phyloP scores from a whole-genome alignment of 2,113 vertebrate genomes.

The Sinocyclocheilus maitianheensis region DNA sequence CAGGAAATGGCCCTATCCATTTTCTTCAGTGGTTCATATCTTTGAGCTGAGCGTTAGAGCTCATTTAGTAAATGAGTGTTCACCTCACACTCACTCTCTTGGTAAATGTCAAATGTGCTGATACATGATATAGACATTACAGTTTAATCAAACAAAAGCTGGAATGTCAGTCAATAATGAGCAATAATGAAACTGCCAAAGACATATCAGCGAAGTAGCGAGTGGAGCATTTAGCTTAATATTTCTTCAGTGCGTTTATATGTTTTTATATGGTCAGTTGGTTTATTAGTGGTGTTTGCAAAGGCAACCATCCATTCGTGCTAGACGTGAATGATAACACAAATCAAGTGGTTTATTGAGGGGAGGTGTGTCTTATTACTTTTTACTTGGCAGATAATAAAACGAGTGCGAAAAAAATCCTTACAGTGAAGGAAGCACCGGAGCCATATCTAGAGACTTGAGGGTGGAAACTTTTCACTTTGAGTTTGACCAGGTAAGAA shows the following conservation, averaged over 20 bases:
- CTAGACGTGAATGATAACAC: not conserved
- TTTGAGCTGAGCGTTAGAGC: constrained; percentile 10
- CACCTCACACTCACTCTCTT: constrained; percentile 21
- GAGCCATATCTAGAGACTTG: not conserved
- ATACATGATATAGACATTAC: constrained; percentile 23
- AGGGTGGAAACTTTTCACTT: not conserved
- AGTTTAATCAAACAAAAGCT: constrained; percentile 28
- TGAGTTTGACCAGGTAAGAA: not conserved
- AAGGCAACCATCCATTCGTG: constrained; percentile 1
- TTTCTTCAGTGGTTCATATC: constrained; percentile 24
- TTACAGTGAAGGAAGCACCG: not conserved
- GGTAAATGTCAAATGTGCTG: constrained; percentile 40
- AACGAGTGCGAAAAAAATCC: not conserved
- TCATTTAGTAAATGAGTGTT: constrained; percentile 34
- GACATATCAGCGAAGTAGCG: not conserved
- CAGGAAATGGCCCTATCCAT: constrained; percentile 14
- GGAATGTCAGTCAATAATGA: constrained; percentile 35
- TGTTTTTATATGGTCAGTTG: constrained; percentile 13
- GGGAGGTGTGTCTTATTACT: not conserved
- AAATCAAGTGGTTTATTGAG: not conserved
- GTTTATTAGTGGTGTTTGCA: not conserved
- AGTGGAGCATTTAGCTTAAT: not conserved
- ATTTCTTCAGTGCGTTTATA: not conserved
- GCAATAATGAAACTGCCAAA: constrained; percentile 32
- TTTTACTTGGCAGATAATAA: not conserved